phyloP scores from a whole-genome alignment of 2,797 vertebrate genomes.

The Muraenolepis orangiensis region DNA sequence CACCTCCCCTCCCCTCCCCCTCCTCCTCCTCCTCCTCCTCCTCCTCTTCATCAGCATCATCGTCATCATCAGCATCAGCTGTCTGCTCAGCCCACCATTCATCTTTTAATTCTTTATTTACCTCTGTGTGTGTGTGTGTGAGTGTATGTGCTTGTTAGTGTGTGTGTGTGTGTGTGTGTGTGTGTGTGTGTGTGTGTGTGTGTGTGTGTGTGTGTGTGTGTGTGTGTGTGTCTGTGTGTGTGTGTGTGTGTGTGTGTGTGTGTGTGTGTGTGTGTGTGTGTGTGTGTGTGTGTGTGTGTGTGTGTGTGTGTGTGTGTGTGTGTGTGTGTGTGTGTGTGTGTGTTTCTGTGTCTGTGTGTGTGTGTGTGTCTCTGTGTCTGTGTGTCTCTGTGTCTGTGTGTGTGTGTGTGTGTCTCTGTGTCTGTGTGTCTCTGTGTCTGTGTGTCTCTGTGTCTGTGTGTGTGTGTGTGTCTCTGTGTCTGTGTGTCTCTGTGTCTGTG shows the following conservation, averaged over 20 bases:
- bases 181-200: constrained; percentile 3
- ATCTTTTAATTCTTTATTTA: constrained; percentile 71
- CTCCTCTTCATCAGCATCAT: background rate
- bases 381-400: constrained; percentile 4
- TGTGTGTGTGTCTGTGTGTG: constrained; percentile 1
- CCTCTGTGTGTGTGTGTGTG: constrained; percentile 47
- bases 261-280: constrained; percentile 6
- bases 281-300: constrained; percentile 7
- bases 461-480: background rate
- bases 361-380: constrained; percentile 4
- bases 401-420: constrained; percentile 5
- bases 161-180: constrained; percentile 14
- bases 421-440: background rate
- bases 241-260: constrained; percentile 9
- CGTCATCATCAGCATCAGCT: constrained; percentile 66
- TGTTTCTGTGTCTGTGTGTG: constrained; percentile 4
- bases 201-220: constrained; percentile 11
- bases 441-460: constrained; percentile 4
- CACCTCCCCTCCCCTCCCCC: background rate
- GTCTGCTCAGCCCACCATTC: constrained; percentile 64
- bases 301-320: constrained; percentile 8
- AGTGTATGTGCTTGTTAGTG: constrained; percentile 50
- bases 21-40: constrained; percentile 43
- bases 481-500: constrained; percentile 5
- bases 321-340: constrained; percentile 5